Conservation (phyloP, 2,797 vertebrate genomes). For the Nyctibius grandis region DNA sequence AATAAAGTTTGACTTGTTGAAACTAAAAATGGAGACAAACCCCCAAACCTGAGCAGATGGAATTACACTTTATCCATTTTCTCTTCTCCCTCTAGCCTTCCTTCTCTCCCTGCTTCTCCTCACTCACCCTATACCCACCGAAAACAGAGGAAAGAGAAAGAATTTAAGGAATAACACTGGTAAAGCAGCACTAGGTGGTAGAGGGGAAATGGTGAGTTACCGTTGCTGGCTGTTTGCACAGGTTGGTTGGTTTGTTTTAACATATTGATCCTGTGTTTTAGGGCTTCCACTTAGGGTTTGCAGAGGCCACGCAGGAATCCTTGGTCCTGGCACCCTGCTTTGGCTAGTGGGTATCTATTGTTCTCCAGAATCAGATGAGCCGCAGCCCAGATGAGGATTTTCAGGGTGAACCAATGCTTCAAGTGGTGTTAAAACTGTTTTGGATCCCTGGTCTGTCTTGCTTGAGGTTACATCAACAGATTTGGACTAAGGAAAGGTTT, state of each 20-base stretch:
- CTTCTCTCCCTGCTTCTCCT: neutral
- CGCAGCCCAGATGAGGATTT: neutral
- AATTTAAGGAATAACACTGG: neutral
- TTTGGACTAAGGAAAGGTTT: neutral
- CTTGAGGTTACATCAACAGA: neutral
- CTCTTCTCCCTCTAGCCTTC: neutral
- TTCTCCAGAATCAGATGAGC: neutral
- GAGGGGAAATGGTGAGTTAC: neutral
- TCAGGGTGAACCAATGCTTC: neutral
- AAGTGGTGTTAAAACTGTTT: neutral
- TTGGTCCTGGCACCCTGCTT: neutral
- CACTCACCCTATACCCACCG: neutral
- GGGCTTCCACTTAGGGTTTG: neutral
- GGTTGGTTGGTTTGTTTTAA: neutral
- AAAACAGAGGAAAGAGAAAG: neutral
- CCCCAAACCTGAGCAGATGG: neutral
- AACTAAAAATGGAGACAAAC: neutral
- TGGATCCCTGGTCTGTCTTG: neutral
- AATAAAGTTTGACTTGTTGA: neutral
- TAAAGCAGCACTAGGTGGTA: neutral
- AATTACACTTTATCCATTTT: neutral
- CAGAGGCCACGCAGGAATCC: neutral
- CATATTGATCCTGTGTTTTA: neutral
- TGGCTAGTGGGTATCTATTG: neutral
- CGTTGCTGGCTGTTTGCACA: neutral